phyloP scores from a whole-genome alignment of 2,113 vertebrate species.

The Oncorhynchus mykiss region DNA sequence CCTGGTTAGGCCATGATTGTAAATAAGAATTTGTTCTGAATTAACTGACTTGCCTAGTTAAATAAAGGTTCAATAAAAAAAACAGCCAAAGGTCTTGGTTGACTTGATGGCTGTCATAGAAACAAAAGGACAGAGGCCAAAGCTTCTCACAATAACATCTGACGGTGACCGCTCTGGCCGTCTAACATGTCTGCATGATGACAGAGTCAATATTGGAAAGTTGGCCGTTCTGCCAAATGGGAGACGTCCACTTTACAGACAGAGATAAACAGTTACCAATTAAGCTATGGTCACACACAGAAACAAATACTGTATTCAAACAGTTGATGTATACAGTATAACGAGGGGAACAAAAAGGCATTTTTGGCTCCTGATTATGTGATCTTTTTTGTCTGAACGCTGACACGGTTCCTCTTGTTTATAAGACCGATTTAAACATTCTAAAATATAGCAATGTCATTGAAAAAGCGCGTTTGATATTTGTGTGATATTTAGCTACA shows the following conservation, averaged over 20 bases:
- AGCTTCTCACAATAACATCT: background rate
- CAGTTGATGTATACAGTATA: background rate
- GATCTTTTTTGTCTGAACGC: background rate
- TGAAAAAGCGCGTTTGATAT: background rate
- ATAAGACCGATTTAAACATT: background rate
- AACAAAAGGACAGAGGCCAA: background rate
- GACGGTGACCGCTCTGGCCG: background rate
- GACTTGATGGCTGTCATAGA: background rate
- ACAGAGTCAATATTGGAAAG: conserved; percentile 3
- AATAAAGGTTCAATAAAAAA: too few relatives aligned
- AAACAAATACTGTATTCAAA: background rate
- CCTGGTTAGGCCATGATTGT: too few relatives aligned
- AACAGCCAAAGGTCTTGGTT: background rate
- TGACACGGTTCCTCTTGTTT: background rate
- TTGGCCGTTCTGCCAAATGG: background rate
- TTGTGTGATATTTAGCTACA: background rate
- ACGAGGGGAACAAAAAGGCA: background rate
- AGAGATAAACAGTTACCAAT: background rate
- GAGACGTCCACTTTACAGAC: background rate
- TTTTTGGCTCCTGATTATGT: background rate
- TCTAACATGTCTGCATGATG: background rate
- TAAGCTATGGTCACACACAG: too few relatives aligned
- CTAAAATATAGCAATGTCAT: background rate
- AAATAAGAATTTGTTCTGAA: too few relatives aligned
- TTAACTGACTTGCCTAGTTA: too few relatives aligned